Base-by-base conservation (phyloP, 2,113 vertebrate genomes). In the Oplegnathus fasciatus region DNA sequence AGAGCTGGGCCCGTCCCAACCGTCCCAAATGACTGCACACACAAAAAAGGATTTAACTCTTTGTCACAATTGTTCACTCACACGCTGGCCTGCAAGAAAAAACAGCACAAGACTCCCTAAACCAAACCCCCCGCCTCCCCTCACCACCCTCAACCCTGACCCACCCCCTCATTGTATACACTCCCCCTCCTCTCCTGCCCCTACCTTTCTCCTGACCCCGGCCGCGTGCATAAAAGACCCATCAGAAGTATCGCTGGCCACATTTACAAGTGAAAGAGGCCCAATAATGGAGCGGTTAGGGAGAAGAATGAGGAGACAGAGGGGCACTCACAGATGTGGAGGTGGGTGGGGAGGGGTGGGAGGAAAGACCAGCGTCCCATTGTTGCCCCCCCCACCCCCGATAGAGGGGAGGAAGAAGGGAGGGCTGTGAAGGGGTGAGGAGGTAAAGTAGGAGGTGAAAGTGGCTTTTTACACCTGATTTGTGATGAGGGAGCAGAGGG, bases 281-380 rank as follows among this genome's bases (percentile, higher is more conserved):
- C 93, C 91, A 96, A 97, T 97, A 98, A 97, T 97, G 97, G 97
- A 97, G 96, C 96, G 97, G 97, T 98, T 98, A 97, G 96, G 94
- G 96, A 96, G 95, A 98, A 97, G 93, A 98, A 99, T 97, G 96
- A 96, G 95, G 94, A 94, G 95, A 96, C 96, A 95, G 96, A 97
- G 96, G 97, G 96, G 96, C 95, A 95, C 97, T 98, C 98, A 99
- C 98, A 99, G 98, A 99, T 99, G 98, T 99, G 97, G 93, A 94
- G 95, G 95, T 93, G 96, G 92, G 92, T 89, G 95, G 92, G 67
- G 96, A 94, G 95, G 90, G 24, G 52, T 37, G 48, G 80, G 81
- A 60, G 83, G 84, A 57, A 42, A 84, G 86, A 93, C 86, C 77
- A 80, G 88, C 78, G 72, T 90, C 92, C 88, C 88, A 93, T 95